phyloP scores from a whole-genome alignment of 2,113 vertebrate genomes.

The Lepidothrix coronata region DNA sequence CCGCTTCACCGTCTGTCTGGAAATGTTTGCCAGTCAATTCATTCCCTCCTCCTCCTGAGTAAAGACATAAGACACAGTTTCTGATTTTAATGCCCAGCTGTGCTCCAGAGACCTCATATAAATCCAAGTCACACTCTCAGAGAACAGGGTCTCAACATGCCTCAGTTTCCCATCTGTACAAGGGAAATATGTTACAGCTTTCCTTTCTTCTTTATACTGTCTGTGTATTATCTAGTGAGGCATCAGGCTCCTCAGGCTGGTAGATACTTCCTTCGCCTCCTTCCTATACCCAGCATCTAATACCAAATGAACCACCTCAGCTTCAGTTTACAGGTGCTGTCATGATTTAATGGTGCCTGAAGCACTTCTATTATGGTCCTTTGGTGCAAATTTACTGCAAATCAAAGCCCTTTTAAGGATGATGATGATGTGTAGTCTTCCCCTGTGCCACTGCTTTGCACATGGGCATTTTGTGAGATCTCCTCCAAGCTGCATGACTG shows the following conservation, averaged over 20 bases:
- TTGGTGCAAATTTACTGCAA: neutral
- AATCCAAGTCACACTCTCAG: neutral
- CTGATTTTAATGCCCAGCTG: slow-evolving; percentile 49
- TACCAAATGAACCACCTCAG: neutral
- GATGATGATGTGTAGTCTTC: neutral
- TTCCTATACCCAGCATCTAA: neutral
- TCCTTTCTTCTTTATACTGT: neutral
- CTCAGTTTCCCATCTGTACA: neutral
- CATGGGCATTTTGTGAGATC: neutral
- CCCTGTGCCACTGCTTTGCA: neutral
- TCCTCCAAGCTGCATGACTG: neutral
- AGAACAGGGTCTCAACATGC: neutral
- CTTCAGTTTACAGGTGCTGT: neutral
- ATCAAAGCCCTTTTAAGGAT: neutral
- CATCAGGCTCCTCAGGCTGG: neutral
- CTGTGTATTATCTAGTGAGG: neutral
- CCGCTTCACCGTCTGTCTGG: slow-evolving; percentile 3
- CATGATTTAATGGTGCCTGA: neutral
- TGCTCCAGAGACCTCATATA: neutral
- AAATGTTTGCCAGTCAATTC: neutral
- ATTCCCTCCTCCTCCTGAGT: neutral
- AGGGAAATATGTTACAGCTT: neutral
- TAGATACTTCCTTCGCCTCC: neutral
- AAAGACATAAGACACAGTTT: neutral
- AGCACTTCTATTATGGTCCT: neutral